Conservation (phyloP, 2,888 invertebrate genomes). For the Willowsia nigromaculata region DNA sequence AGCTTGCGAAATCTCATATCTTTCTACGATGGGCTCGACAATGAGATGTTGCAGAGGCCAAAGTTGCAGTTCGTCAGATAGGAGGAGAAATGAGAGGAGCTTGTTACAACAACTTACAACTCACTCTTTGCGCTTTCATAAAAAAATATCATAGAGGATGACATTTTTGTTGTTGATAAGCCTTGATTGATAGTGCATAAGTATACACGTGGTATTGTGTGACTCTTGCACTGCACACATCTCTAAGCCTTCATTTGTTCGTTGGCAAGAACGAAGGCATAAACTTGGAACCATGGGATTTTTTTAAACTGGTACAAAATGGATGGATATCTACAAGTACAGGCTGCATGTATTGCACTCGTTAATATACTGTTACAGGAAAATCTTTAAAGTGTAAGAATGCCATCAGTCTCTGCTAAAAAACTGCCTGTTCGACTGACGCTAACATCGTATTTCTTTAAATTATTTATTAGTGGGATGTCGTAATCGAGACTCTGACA, state of each 20-base stretch:
- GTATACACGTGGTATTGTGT: not conserved
- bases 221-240: not conserved
- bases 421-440: not conserved
- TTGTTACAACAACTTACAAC: not conserved
- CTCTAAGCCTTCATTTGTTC: not conserved
- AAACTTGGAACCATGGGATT: not conserved
- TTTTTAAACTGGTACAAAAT: not conserved
- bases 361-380: not conserved
- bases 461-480: not conserved
- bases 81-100: not conserved
- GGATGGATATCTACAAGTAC: not conserved
- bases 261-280: not conserved
- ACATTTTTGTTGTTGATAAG: slow-evolving; percentile 18
- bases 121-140: not conserved
- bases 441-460: not conserved
- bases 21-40: not conserved
- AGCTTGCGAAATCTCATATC: not conserved
- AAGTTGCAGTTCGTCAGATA: not conserved
- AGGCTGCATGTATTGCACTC: not conserved
- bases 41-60: not conserved
- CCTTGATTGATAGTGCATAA: not conserved
- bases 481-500: not conserved
- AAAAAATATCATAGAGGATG: not conserved
- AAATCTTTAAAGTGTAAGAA: not conserved
- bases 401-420: not conserved